Conservation (phyloP, 1,140 invertebrate species). For the Hypsibius dujardini region DNA sequence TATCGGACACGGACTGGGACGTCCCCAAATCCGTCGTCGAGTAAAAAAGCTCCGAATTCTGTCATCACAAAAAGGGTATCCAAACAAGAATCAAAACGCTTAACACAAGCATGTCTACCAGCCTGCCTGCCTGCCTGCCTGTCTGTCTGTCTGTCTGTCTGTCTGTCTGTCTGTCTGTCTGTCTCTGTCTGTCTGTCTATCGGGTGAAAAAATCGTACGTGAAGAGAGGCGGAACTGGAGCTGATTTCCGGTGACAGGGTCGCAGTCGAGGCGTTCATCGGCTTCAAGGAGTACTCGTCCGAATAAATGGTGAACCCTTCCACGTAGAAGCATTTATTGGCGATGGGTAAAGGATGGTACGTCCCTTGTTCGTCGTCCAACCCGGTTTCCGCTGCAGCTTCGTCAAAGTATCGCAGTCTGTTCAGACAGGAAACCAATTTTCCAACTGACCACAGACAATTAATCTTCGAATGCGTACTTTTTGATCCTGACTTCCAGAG, state of each 20-base stretch:
- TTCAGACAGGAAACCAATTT: slow-evolving; percentile 25
- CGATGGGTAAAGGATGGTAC: slow-evolving; percentile 54
- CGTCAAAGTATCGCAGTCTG: slow-evolving; percentile 68
- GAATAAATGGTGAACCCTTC: slow-evolving; percentile 59
- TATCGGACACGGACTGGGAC: neutral
- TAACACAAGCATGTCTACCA: neutral
- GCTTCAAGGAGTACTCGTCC: slow-evolving; percentile 44
- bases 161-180: no score
- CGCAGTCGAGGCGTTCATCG: neutral
- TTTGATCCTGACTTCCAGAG: slow-evolving; percentile 58
- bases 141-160: no score
- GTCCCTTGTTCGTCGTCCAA: slow-evolving; percentile 30
- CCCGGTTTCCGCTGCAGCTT: slow-evolving; percentile 46
- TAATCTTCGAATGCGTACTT: slow-evolving; percentile 37
- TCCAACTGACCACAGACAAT: neutral
- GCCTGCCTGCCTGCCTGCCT: neutral
- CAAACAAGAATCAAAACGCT: neutral
- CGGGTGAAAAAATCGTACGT: neutral
- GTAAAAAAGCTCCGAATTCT: slow-evolving; percentile 13
- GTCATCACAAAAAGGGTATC: slow-evolving; percentile 1
- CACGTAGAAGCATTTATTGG: slow-evolving; percentile 59
- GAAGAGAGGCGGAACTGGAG: neutral
- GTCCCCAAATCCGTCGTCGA: neutral
- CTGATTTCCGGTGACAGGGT: neutral
- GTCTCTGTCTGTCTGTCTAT: no score